Evolutionary conservation across 2,797 vertebrate genomes (phyloP).

Genomic region (Loriculus beryllinus): DNA sequence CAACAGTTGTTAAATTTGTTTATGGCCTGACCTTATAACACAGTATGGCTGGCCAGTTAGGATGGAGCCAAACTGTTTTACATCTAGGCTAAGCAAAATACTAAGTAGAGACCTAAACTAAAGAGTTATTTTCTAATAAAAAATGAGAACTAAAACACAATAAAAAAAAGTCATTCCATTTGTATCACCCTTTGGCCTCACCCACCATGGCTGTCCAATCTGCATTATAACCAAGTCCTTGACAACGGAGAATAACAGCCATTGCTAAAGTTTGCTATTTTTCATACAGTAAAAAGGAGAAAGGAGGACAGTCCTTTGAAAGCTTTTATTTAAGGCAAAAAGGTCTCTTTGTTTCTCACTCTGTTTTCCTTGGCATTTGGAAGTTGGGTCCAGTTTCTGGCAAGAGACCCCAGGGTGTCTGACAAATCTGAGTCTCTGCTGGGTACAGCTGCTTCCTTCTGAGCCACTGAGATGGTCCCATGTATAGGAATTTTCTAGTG

Average conservation of each 20-base stretch:
- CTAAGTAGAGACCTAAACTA: conserved; percentile 5
- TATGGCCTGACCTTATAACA: conserved; percentile 68
- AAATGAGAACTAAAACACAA: not conserved
- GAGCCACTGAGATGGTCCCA: not conserved
- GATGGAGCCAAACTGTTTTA: conserved; percentile 49
- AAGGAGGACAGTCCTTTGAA: not conserved
- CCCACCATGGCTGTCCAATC: not conserved
- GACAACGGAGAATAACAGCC: not conserved
- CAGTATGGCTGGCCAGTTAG: conserved; percentile 43
- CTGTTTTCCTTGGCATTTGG: not conserved
- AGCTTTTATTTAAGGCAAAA: not conserved
- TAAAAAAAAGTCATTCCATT: not conserved
- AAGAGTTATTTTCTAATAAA: not conserved
- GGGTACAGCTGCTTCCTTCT: not conserved
- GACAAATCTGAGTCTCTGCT: not conserved
- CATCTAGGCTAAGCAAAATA: not conserved
- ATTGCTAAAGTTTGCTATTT: not conserved
- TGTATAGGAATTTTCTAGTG: not conserved
- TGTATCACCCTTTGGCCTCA: not conserved
- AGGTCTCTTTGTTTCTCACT: not conserved
- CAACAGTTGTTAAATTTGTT: conserved; percentile 71
- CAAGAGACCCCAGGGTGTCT: not conserved
- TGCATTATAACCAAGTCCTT: not conserved
- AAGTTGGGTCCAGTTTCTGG: not conserved
- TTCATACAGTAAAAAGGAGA: not conserved